Evolutionary conservation across 2,888 invertebrate genomes (phyloP), one percentile per base, ranked within the genome.

Genomic region (Alsophila aescularia): DNA sequence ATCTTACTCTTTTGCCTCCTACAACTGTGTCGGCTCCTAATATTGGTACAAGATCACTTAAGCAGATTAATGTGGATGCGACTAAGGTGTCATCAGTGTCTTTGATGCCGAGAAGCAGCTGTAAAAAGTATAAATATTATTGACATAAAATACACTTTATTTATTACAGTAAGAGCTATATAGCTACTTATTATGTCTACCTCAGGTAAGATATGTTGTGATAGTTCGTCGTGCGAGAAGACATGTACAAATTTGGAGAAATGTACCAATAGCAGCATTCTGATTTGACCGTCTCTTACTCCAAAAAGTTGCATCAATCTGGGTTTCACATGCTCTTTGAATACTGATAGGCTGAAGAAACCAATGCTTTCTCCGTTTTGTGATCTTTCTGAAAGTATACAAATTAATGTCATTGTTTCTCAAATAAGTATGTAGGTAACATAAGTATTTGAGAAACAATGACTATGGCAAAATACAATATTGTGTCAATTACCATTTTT

Each of bases 61-160:
- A 84, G 47, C 96, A 96, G 52, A 94, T 93, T 42, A 98, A 87
- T 9, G 98, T 98, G 54, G 95, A 94, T 18, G 96, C 93, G 0
- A 98, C 98, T 58, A 98, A 87, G 49, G 93, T 92, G 79, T 98
- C 97, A 82, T 97, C 96, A 0, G 94, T 95, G 75, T 98, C 98
- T 80, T 96, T 96, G 66, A 98, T 95, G 2, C 98, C 98, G 29
- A 97, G 93, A 32, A 98, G 90, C 45, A 98, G 85, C 94, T 96
- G 85, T 48, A 93, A 93, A 54, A 44, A 27, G 8, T 37, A 36
- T 32, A n/a, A 37, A 10, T 43, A 9, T 34, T 34, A 35, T 16
- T 12, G 5, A 21, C 39, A 32, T 13, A 6, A 34, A 54, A 49
- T 49, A 34, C 8, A 2, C 7, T 16, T 37, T 41, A 14, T 36